Conservation (phyloP, 2,113 vertebrate species). For the Antechinus stuartii region DNA sequence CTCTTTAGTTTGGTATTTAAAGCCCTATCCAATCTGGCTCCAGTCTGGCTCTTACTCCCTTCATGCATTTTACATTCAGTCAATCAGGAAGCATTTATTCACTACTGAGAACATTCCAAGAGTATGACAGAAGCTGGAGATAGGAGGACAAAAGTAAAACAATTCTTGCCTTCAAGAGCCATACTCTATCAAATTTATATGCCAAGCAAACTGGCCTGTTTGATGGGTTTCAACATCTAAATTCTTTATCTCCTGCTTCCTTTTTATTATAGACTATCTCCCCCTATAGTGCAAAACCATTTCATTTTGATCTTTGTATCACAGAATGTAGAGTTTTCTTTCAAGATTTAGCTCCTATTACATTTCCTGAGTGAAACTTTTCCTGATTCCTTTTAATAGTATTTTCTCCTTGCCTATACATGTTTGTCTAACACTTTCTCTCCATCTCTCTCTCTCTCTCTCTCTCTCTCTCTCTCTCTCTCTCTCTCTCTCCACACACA, state of each 20-base stretch:
- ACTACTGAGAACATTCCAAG: not conserved
- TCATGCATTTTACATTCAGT: not conserved
- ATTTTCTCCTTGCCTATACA: not conserved
- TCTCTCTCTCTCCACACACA: not conserved
- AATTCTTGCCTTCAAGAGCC: not conserved
- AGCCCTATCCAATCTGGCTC: not conserved
- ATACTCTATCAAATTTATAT: not conserved
- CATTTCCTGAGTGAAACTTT: not conserved
- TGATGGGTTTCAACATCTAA: not conserved
- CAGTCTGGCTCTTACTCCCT: not conserved
- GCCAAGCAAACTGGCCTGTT: not conserved
- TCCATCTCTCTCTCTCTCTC: too few species aligned
- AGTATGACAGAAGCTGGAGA: not conserved
- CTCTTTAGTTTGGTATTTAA: not conserved
- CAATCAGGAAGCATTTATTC: not conserved
- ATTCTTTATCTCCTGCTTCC: not conserved
- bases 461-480: too few species aligned
- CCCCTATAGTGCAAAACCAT: not conserved
- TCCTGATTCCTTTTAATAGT: not conserved
- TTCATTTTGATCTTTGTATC: not conserved
- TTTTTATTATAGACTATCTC: not conserved
- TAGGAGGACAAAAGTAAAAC: not conserved
- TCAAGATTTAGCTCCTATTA: not conserved
- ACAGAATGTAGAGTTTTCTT: not conserved
- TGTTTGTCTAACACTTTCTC: too few species aligned